Evolutionary conservation across 35 echinoderm and acorn worm species (phyloP).

Genomic region (Anneissia japonica): DNA sequence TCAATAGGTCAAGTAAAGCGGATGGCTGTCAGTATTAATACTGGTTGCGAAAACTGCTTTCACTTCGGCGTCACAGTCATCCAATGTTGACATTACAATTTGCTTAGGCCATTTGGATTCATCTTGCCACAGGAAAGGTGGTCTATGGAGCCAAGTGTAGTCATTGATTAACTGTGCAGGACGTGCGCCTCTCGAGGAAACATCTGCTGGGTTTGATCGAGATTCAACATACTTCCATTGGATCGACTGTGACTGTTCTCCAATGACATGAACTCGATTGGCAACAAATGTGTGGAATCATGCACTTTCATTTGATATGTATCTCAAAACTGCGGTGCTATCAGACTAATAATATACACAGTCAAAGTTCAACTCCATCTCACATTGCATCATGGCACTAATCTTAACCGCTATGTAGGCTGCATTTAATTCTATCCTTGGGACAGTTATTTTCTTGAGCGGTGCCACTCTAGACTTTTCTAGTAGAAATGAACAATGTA

Average conservation of each 20-base stretch:
- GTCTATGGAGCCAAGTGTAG: neutral
- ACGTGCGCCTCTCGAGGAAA: conserved; percentile 43
- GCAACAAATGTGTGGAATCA: conserved; percentile 39
- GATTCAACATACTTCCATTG: conserved; percentile 58
- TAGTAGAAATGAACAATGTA: conserved; percentile 14
- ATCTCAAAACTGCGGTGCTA: conserved; percentile 38
- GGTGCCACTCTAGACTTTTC: conserved; percentile 38
- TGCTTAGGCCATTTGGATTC: neutral
- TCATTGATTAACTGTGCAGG: neutral
- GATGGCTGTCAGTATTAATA: too few relatives aligned
- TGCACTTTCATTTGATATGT: conserved; percentile 21
- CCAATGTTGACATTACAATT: too few relatives aligned
- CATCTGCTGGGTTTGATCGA: conserved; percentile 43
- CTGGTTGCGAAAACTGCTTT: neutral
- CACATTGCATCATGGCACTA: neutral
- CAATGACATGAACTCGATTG: conserved; percentile 34
- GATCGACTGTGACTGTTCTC: conserved; percentile 25
- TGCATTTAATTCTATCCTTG: conserved; percentile 51
- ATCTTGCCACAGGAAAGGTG: neutral
- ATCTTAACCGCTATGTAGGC: conserved; percentile 35
- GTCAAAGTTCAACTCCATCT: conserved; percentile 19
- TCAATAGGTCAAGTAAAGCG: too few relatives aligned
- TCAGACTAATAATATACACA: conserved; percentile 20
- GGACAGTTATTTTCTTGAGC: conserved; percentile 29
- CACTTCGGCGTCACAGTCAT: neutral